Conservation (phyloP, 1,140 invertebrate species). For the Gryllus bimaculatus region DNA sequence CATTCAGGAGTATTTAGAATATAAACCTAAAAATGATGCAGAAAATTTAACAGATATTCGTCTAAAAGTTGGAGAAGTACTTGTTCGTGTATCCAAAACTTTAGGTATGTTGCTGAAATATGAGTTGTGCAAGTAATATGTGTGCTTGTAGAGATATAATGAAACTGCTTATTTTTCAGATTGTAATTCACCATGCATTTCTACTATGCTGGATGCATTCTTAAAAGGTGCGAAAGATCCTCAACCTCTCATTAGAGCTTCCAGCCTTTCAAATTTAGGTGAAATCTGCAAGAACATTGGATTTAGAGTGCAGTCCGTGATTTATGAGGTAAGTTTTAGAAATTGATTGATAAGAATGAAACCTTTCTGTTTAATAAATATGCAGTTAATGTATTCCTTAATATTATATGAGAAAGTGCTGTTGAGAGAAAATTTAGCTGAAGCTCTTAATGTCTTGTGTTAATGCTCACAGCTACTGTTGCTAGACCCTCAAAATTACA, state of each 20-base stretch:
- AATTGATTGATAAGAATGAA: no score
- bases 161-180: constrained; percentile 28
- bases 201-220: constrained; percentile 60
- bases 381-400: no score
- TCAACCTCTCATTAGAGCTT: constrained; percentile 66
- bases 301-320: constrained; percentile 57
- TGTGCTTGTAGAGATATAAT: no score
- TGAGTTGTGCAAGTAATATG: background rate
- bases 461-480: no score
- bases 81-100: constrained; percentile 60
- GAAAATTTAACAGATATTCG: constrained; percentile 48
- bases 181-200: constrained; percentile 59
- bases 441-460: no score
- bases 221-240: constrained; percentile 55
- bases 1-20: constrained; percentile 46
- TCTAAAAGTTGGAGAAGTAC: constrained; percentile 73
- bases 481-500: no score
- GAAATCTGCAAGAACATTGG: constrained; percentile 69
- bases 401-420: no score
- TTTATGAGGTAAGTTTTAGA: constrained; percentile 53
- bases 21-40: constrained; percentile 31
- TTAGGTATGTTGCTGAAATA: constrained; percentile 47
- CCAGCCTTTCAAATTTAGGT: constrained; percentile 74
- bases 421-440: no score
- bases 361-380: no score